Percentiles rank a stretch among this genome's conserved stretches.
phyloP scores from a whole-genome alignment of 2,797 vertebrate species.

The Coracias cyanogaster region DNA sequence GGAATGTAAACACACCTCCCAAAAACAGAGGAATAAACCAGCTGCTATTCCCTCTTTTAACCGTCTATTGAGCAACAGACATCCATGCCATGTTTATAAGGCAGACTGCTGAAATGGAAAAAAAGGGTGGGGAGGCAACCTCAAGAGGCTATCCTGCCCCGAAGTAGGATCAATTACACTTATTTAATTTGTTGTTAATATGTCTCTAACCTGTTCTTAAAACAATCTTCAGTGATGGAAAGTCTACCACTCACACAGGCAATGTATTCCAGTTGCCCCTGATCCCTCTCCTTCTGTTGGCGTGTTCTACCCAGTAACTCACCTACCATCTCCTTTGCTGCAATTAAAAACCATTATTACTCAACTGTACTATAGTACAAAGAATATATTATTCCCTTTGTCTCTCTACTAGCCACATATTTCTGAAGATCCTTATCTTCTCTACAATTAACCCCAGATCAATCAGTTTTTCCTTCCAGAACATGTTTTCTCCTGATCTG shows the following conservation, averaged over 20 bases:
- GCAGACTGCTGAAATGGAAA: slow-evolving; percentile 51
- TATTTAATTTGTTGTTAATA: slow-evolving; percentile 49
- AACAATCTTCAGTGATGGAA: not conserved
- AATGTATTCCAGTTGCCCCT: not conserved
- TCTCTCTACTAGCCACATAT: not conserved
- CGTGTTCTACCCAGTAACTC: not conserved
- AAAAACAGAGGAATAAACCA: slow-evolving; percentile 58
- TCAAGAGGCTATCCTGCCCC: not conserved
- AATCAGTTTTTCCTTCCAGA: not conserved
- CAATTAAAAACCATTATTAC: not conserved
- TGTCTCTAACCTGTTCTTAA: not conserved
- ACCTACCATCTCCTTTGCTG: not conserved
- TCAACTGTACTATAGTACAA: not conserved
- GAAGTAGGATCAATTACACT: not conserved
- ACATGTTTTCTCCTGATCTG: not conserved
- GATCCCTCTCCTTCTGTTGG: not conserved
- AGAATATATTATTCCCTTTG: not conserved
- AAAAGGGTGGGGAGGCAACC: not conserved
- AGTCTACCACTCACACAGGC: not conserved
- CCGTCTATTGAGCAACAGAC: slow-evolving; percentile 33
- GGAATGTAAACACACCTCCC: slow-evolving; percentile 69
- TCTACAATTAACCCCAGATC: not conserved
- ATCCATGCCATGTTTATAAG: slow-evolving; percentile 42
- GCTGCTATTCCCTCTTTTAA: slow-evolving; percentile 49
- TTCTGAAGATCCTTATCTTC: not conserved